Evolutionary conservation across 2,888 invertebrate species (phyloP).

Genomic region (Nomada hirtipes): DNA sequence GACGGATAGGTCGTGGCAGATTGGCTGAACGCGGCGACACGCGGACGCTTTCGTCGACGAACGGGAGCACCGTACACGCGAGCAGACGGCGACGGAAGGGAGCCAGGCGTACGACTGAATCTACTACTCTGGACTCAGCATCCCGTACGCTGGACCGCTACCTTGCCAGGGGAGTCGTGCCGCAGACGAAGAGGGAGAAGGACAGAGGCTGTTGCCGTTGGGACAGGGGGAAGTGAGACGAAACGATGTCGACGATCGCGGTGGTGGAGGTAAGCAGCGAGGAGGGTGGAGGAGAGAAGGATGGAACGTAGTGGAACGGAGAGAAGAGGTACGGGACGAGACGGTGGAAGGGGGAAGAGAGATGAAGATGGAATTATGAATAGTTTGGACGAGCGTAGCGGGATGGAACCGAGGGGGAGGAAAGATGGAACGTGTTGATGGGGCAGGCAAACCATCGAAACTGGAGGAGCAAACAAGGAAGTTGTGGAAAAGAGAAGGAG

Average conservation of each 20-base stretch:
- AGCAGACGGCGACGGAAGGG: conserved; percentile 51
- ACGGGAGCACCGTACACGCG: conserved; percentile 17
- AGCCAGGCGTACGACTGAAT: conserved; percentile 74
- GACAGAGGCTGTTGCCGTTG: conserved; percentile 16
- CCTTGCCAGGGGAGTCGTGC: conserved; percentile 66
- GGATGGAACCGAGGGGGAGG: background rate
- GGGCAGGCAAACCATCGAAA: background rate
- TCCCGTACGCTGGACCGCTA: conserved; percentile 71
- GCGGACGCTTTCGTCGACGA: conserved; percentile 42
- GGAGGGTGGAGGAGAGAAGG: conserved; percentile 37
- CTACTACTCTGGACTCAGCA: conserved; percentile 67
- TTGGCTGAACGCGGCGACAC: conserved; percentile 51
- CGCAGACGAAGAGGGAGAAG: conserved; percentile 43
- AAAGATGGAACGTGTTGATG: background rate
- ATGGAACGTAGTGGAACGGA: conserved; percentile 13
- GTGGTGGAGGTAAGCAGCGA: background rate
- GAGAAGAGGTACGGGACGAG: background rate
- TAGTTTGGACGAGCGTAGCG: no score
- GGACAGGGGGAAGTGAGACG: conserved; percentile 22
- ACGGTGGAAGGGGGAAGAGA: background rate
- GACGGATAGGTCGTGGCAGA: conserved; percentile 21
- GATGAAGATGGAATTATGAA: background rate
- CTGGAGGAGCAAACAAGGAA: background rate
- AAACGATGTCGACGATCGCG: background rate
- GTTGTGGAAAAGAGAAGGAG: background rate